phyloP scores from a whole-genome alignment of 1,140 invertebrate species.

The Chironomus tepperi region DNA sequence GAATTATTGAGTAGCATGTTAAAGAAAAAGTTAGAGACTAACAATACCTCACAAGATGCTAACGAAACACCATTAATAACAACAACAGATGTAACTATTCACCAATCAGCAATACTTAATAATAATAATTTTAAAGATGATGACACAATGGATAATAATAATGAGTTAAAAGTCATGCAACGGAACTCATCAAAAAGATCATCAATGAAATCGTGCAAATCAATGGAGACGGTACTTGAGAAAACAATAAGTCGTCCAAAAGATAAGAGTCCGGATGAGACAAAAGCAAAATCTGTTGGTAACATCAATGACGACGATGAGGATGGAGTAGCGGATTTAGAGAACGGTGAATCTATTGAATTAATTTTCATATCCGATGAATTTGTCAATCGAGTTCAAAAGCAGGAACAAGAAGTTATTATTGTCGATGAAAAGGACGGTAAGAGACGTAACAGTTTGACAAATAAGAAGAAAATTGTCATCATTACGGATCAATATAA shows the following conservation, averaged over 20 bases:
- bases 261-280: background rate
- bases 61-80: background rate
- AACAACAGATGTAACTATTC: background rate
- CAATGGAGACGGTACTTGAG: background rate
- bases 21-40: background rate
- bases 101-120: background rate
- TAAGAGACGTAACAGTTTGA: background rate
- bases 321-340: background rate
- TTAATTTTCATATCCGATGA: constrained; percentile 27
- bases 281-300: constrained; percentile 25
- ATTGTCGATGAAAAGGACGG: background rate
- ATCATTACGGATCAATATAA: constrained; percentile 18
- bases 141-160: background rate
- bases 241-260: background rate
- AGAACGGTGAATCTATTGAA: constrained; percentile 25
- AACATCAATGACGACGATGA: background rate
- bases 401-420: constrained; percentile 16
- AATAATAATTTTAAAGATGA: background rate
- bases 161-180: background rate
- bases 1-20: background rate
- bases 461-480: constrained; percentile 4
- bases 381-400: constrained; percentile 25
- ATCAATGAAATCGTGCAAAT: background rate
- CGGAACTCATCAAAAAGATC: background rate
- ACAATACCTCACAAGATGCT: background rate